These are phyloP conservation scores for Agrilus mali DNA, from an alignment of 2,888 invertebrate genomes.

Conservation along the genomic window DNA sequence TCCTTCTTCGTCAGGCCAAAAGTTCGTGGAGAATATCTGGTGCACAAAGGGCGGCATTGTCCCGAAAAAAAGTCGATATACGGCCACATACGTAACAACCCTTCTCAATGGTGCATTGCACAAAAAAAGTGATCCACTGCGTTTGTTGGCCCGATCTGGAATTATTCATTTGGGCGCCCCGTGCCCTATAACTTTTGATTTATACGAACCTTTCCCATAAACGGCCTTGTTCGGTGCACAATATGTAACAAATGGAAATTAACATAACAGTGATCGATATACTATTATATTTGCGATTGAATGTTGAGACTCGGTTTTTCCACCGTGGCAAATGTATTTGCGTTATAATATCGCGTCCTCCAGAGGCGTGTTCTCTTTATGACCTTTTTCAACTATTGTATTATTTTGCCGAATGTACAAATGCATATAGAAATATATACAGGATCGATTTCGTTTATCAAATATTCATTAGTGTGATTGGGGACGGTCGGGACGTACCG, in stretches of 20 bases:
- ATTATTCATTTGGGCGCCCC: slow-evolving; percentile 32
- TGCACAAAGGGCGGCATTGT: slow-evolving; percentile 23
- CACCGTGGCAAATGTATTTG: neutral
- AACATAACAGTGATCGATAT: slow-evolving; percentile 31
- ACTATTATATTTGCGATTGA: slow-evolving; percentile 23
- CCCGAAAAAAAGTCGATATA: slow-evolving; percentile 23
- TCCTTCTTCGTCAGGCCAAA: slow-evolving; percentile 12
- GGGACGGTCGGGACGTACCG: too few species aligned
- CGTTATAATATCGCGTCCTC: too few species aligned
- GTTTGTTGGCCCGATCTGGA: slow-evolving; percentile 23
- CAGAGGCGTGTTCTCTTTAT: too few species aligned
- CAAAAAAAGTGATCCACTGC: slow-evolving; percentile 17
- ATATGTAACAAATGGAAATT: slow-evolving; percentile 29
- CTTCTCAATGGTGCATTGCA: too few species aligned
- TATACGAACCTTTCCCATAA: slow-evolving; percentile 30
- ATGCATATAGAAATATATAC: too few species aligned
- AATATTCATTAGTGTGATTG: too few species aligned
- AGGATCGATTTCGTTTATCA: too few species aligned
- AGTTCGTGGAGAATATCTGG: slow-evolving; percentile 12
- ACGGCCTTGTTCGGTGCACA: slow-evolving; percentile 26
- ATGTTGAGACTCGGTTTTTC: slow-evolving; percentile 14
- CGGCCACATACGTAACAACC: slow-evolving; percentile 15
- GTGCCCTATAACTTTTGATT: slow-evolving; percentile 27
- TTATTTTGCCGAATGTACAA: too few species aligned
- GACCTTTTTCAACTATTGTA: too few species aligned